A percentile compares a stretch with the other conserved stretches of the same genome.
phyloP scores from a whole-genome alignment of 2,888 invertebrate genomes.

The Dicycla oo region DNA sequence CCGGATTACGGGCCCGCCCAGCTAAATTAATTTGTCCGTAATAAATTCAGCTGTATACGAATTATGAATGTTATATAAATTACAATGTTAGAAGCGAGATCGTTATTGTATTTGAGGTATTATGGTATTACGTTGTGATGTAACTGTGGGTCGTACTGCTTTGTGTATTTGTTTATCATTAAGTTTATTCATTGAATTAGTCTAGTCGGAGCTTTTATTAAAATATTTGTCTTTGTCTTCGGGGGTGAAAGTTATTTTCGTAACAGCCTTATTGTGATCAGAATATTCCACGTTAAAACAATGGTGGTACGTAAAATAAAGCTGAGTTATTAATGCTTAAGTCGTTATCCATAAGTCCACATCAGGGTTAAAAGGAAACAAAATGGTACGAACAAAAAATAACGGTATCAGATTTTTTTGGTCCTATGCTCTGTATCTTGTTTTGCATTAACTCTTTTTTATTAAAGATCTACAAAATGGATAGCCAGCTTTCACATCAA shows the following conservation, averaged over 20 bases:
- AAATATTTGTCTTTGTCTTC: conserved; percentile 38
- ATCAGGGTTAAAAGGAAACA: not conserved
- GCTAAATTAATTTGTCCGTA: conserved; percentile 80
- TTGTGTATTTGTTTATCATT: conserved; percentile 38
- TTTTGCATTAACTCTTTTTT: not conserved
- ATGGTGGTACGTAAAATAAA: not conserved
- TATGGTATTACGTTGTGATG: conserved; percentile 53
- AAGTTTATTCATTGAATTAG: conserved; percentile 34
- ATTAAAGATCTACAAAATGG: not conserved
- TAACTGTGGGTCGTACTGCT: conserved; percentile 25
- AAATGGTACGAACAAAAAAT: not conserved
- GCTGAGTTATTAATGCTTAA: not conserved
- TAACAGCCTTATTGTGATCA: not conserved
- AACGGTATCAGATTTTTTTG: not conserved
- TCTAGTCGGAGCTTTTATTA: conserved; percentile 17
- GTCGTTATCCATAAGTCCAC: no score
- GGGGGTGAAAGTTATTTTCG: not conserved
- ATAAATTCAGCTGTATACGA: conserved; percentile 80
- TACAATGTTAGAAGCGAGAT: conserved; percentile 67
- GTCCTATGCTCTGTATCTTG: not conserved
- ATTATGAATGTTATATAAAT: conserved; percentile 83
- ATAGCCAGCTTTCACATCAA: not conserved
- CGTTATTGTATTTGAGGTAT: conserved; percentile 69
- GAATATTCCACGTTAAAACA: not conserved
- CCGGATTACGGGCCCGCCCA: conserved; percentile 72